These are phyloP conservation scores for Calameuta filiformis DNA, from an alignment of 2,888 invertebrate genomes.

Conservation along the genomic window DNA sequence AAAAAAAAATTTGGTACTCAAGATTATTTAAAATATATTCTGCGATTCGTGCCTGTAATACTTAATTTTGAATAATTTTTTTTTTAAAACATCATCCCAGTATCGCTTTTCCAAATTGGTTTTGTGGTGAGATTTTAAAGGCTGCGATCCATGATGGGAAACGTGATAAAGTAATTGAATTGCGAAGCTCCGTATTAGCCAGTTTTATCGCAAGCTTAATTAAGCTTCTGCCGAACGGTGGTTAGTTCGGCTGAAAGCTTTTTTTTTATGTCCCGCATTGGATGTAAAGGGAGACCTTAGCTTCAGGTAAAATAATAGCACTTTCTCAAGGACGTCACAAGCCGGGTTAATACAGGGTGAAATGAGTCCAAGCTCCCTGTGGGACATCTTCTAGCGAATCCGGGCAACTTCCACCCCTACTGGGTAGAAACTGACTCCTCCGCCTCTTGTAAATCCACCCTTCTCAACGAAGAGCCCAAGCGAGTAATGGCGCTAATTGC, in stretches of 20 bases:
- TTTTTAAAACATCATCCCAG: neutral
- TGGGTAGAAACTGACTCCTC: neutral
- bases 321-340: slow-evolving; percentile 4
- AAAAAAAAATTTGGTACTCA: neutral
- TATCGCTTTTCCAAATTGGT: neutral
- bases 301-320: slow-evolving; percentile 3
- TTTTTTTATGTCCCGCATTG: neutral
- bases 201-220: neutral
- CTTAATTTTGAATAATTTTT: too few species aligned
- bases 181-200: neutral
- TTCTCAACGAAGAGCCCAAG: neutral
- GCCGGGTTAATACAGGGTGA: slow-evolving; percentile 12
- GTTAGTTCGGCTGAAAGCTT: neutral
- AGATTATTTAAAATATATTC: neutral
- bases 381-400: neutral
- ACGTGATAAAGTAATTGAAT: neutral
- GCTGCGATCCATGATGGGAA: too few species aligned
- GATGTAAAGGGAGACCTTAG: neutral
- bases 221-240: neutral
- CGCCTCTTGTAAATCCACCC: slow-evolving; percentile 5
- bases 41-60: neutral
- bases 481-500: slow-evolving; percentile 22
- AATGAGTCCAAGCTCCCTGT: neutral
- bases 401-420: neutral
- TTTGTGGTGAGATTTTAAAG: neutral